Conservation (phyloP, 2,797 vertebrate species). For the Agapornis canus region DNA sequence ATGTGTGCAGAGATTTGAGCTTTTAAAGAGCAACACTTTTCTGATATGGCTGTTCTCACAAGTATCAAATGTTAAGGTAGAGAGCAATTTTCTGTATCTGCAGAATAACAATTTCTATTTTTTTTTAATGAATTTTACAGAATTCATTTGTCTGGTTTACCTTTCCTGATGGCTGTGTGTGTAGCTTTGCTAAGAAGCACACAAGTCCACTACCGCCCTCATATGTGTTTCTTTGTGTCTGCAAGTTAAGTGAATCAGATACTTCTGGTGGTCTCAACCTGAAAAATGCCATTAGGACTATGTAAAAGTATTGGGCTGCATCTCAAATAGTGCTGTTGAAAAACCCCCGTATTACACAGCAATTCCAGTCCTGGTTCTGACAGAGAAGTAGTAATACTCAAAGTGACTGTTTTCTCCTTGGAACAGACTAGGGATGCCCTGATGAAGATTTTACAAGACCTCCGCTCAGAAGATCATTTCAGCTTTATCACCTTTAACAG, state of each 20-base stretch:
- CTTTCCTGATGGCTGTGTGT: background rate
- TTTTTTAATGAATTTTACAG: background rate
- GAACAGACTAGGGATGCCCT: constrained; percentile 85
- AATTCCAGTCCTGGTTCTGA: background rate
- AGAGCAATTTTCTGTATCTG: background rate
- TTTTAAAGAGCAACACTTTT: background rate
- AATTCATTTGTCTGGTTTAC: background rate
- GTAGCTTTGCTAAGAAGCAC: background rate
- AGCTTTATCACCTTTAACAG: constrained; percentile 80
- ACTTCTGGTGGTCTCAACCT: background rate
- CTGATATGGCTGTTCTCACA: rapidly evolving
- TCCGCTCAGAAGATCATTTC: constrained; percentile 82
- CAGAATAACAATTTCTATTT: background rate
- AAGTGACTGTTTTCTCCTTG: background rate
- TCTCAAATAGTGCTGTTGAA: background rate
- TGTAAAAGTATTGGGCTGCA: background rate
- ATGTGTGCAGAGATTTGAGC: rapidly evolving
- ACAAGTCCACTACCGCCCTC: background rate
- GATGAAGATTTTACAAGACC: constrained; percentile 83
- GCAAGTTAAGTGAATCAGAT: background rate
- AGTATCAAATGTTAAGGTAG: background rate
- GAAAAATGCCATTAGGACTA: background rate
- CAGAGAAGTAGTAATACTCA: background rate
- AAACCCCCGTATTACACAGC: background rate
- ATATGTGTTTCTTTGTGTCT: background rate